These are phyloP conservation scores for Campoletis raptor DNA, from an alignment of 2,888 invertebrate genomes.

Conservation along the genomic window DNA sequence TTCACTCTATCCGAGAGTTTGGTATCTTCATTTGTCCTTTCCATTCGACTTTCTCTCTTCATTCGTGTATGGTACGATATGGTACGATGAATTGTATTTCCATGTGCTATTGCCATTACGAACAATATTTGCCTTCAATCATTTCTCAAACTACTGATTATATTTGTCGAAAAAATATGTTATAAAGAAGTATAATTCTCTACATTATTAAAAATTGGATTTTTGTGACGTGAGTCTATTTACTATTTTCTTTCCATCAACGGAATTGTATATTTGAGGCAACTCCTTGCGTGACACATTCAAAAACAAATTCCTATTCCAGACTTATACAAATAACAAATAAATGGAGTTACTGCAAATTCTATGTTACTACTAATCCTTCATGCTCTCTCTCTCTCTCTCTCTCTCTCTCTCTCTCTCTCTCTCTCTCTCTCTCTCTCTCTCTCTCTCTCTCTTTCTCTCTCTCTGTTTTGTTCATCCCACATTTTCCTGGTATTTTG, in stretches of 20 bases:
- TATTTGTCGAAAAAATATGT: slow-evolving; percentile 3
- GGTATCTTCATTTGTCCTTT: slow-evolving; percentile 21
- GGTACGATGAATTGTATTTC: slow-evolving; percentile 28
- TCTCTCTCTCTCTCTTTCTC: slow-evolving; percentile 57
- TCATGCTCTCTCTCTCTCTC: slow-evolving; percentile 9
- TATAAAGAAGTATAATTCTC: neutral
- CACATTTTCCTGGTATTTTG: slow-evolving; percentile 68
- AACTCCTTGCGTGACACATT: slow-evolving; percentile 59
- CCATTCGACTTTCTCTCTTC: neutral
- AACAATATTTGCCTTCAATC: slow-evolving; percentile 13
- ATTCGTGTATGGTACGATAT: slow-evolving; percentile 19
- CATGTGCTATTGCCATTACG: slow-evolving; percentile 28
- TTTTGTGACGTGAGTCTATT: slow-evolving; percentile 30
- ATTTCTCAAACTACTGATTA: neutral
- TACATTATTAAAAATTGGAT: slow-evolving; percentile 37
- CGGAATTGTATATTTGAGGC: slow-evolving; percentile 31
- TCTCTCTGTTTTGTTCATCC: slow-evolving; percentile 70
- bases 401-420: slow-evolving; percentile 27
- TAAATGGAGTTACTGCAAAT: slow-evolving; percentile 32
- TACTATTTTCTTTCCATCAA: slow-evolving; percentile 34
- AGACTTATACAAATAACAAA: slow-evolving; percentile 47
- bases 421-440: too few species aligned
- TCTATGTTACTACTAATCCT: slow-evolving; percentile 73
- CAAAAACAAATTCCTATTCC: slow-evolving; percentile 34
- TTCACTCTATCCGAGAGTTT: slow-evolving; percentile 23